Percentiles rank a stretch among this genome's conserved stretches.
These are phyloP conservation scores for Vanacampus margaritifer DNA, from an alignment of 2,113 vertebrate genomes.

Conservation along the genomic window DNA sequence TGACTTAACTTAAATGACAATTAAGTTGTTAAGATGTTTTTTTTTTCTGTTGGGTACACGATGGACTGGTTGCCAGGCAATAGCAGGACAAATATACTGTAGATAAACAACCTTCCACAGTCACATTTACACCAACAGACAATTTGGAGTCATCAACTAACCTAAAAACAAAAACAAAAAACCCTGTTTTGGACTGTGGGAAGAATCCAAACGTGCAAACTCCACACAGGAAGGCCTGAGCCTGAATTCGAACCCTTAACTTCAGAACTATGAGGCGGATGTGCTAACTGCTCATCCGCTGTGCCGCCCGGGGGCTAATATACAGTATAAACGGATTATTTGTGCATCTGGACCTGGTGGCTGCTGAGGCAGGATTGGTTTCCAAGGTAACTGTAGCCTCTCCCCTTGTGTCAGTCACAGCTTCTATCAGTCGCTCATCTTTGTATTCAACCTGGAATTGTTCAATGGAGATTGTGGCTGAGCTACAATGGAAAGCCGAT, in stretches of 20 bases:
- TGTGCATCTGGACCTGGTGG: slow-evolving; percentile 56
- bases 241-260: not conserved
- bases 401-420: slow-evolving; percentile 31
- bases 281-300: not conserved
- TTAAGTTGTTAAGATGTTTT: no score
- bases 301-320: not conserved
- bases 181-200: no score
- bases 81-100: no score
- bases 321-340: slow-evolving; percentile 28
- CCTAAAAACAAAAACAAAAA: no score
- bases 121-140: no score
- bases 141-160: no score
- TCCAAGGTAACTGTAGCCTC: slow-evolving; percentile 65
- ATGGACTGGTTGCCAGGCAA: no score
- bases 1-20: no score
- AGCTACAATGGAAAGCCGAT: not conserved
- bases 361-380: slow-evolving; percentile 55
- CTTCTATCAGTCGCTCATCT: slow-evolving; percentile 4
- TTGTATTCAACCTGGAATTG: not conserved
- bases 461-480: not conserved
- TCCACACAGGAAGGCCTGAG: not conserved
- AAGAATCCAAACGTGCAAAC: no score
- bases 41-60: no score
- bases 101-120: no score
- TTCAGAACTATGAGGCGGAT: not conserved